phyloP scores from a whole-genome alignment of 2,797 vertebrate genomes.

The Clarias platycephalus region DNA sequence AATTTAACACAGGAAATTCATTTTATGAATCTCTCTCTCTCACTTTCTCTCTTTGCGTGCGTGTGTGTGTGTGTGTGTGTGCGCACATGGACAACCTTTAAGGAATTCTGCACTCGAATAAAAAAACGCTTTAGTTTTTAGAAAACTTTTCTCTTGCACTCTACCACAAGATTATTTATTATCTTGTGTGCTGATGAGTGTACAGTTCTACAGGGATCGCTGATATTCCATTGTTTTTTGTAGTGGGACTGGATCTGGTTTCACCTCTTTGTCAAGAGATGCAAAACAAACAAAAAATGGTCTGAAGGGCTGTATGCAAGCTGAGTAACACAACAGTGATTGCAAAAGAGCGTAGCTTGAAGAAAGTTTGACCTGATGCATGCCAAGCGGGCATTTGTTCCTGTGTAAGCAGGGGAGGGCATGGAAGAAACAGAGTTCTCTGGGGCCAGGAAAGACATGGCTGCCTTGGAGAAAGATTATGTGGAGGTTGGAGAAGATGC shows the following conservation, averaged over 20 bases:
- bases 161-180: too few species aligned
- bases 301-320: slow-evolving; percentile 77
- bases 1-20: too few species aligned
- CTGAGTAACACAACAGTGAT: slow-evolving; percentile 66
- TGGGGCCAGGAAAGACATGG: slow-evolving; percentile 73
- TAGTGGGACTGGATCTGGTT: slow-evolving; percentile 69
- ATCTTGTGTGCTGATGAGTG: too few species aligned
- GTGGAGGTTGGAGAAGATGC: slow-evolving; percentile 68
- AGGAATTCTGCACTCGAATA: too few species aligned
- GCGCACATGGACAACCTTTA: too few species aligned
- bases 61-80: too few species aligned
- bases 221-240: slow-evolving; percentile 41
- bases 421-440: slow-evolving; percentile 80
- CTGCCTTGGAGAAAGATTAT: slow-evolving; percentile 71
- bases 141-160: too few species aligned
- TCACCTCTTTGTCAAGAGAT: slow-evolving; percentile 68
- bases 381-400: slow-evolving; percentile 67
- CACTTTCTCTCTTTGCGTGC: too few species aligned
- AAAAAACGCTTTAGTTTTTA: too few species aligned
- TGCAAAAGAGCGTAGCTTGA: slow-evolving; percentile 65
- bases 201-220: slow-evolving; percentile 50
- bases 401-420: slow-evolving; percentile 70
- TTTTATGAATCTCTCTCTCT: too few species aligned
- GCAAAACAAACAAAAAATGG: slow-evolving; percentile 27
- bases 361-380: slow-evolving; percentile 73